Conservation (phyloP, 37 sponge, comb jelly and placozoan genomes). For the Halichondria panicea region DNA sequence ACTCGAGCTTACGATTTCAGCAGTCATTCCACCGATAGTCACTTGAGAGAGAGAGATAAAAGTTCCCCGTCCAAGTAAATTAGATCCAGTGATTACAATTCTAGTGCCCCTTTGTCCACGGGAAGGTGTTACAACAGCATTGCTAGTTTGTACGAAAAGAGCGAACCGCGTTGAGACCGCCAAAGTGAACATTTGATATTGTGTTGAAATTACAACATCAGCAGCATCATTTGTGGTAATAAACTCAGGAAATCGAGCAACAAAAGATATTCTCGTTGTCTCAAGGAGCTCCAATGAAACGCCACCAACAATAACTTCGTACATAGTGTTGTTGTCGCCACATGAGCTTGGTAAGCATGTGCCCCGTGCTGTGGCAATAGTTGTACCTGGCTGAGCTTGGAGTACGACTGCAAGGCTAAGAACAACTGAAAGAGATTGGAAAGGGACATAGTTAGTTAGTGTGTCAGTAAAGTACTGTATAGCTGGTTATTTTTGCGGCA, state of each 20-base stretch:
- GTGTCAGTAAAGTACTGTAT: no score
- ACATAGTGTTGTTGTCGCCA: constrained; percentile 64
- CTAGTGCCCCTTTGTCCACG: constrained; percentile 71
- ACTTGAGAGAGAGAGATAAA: constrained; percentile 4
- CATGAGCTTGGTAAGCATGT: constrained; percentile 53
- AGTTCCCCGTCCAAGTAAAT: constrained; percentile 20
- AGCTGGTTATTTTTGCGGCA: no score
- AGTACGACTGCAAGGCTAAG: background rate
- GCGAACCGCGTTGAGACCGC: background rate
- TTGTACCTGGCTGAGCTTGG: constrained; percentile 54
- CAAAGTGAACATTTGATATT: constrained; percentile 21
- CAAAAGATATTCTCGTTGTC: background rate
- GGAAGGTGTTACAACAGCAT: constrained; percentile 33
- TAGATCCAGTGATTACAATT: constrained; percentile 51
- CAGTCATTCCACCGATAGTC: constrained; percentile 11
- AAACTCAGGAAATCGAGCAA: constrained; percentile 31
- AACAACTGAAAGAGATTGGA: background rate
- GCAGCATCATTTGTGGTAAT: background rate
- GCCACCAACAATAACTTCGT: constrained; percentile 32
- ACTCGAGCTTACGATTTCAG: background rate
- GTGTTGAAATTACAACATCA: constrained; percentile 28
- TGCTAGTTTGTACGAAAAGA: constrained; percentile 2
- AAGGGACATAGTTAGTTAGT: no score
- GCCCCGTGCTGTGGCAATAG: background rate
- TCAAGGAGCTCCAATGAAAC: constrained; percentile 1